phyloP scores from a whole-genome alignment of 2,113 vertebrate species.

The Amblyopsis rosae region DNA sequence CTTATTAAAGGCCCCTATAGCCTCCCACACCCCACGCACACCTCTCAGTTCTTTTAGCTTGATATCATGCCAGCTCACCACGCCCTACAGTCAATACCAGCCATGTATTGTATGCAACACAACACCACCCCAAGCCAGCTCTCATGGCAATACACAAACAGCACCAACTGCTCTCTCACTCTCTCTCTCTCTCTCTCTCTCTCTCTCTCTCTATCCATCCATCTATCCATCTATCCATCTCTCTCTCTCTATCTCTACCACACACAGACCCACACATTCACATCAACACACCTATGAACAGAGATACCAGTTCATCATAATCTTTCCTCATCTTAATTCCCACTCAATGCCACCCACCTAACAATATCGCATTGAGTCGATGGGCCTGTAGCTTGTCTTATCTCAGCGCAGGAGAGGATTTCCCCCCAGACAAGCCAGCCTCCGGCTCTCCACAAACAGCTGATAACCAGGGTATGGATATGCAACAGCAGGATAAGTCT shows the following conservation, averaged over 20 bases:
- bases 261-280: background rate
- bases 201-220: background rate
- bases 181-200: constrained; percentile 24
- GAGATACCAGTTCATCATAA: constrained; percentile 18
- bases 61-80: constrained; percentile 48
- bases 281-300: constrained; percentile 26
- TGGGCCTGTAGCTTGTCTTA: constrained; percentile 6
- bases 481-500: background rate
- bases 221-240: background rate
- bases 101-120: constrained; percentile 51
- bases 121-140: constrained; percentile 52
- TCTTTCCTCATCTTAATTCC: constrained; percentile 19
- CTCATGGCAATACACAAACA: constrained; percentile 60
- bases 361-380: constrained; percentile 5
- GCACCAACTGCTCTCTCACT: constrained; percentile 55
- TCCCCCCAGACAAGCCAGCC: constrained; percentile 4
- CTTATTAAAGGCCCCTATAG: constrained; percentile 46
- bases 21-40: constrained; percentile 42
- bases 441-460: constrained; percentile 15
- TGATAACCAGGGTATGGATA: background rate
- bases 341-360: constrained; percentile 1
- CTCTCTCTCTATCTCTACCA: constrained; percentile 12
- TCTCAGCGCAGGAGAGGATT: constrained; percentile 38
- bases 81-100: constrained; percentile 42
- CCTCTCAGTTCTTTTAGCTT: constrained; percentile 36